These are phyloP conservation scores for Hylyphantes graminicola DNA, from an alignment of 1,140 invertebrate species.

Conservation along the genomic window DNA sequence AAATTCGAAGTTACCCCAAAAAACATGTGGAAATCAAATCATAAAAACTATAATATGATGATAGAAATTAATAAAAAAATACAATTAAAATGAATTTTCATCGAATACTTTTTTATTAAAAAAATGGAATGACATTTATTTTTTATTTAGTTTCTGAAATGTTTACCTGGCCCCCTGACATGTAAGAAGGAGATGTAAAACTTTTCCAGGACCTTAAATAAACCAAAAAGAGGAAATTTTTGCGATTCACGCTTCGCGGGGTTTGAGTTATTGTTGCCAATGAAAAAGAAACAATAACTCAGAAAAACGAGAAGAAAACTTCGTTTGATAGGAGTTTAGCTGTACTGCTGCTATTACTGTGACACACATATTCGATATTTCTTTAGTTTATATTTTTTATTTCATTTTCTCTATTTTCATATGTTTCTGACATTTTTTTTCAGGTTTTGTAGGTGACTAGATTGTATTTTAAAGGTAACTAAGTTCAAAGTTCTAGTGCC, in stretches of 20 bases:
- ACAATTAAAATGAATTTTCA: too few species aligned
- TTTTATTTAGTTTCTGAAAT: neutral
- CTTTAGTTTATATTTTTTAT: neutral
- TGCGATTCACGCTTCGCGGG: conserved; percentile 48
- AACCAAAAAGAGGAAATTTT: conserved; percentile 47
- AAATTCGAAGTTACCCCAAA: too few species aligned
- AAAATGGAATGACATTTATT: too few species aligned
- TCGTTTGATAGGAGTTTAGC: conserved; percentile 53
- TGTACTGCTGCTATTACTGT: conserved; percentile 7
- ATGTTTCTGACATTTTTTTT: neutral
- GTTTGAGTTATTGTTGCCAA: conserved; percentile 59
- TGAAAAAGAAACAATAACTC: conserved; percentile 60
- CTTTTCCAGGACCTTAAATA: conserved; percentile 45
- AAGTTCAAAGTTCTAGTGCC: too few species aligned
- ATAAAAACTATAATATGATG: too few species aligned
- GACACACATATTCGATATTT: neutral
- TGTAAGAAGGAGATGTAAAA: conserved; percentile 32
- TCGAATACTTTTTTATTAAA: too few species aligned
- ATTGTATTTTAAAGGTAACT: too few species aligned
- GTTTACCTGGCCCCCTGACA: neutral
- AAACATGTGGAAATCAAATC: too few species aligned
- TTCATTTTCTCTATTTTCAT: neutral
- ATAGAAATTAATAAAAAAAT: too few species aligned
- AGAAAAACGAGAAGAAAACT: conserved; percentile 55
- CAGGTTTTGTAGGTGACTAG: too few species aligned